Evolutionary conservation across 2,888 invertebrate species (phyloP), one percentile per base, ranked within the genome.

Genomic region (Oscheius onirici): DNA sequence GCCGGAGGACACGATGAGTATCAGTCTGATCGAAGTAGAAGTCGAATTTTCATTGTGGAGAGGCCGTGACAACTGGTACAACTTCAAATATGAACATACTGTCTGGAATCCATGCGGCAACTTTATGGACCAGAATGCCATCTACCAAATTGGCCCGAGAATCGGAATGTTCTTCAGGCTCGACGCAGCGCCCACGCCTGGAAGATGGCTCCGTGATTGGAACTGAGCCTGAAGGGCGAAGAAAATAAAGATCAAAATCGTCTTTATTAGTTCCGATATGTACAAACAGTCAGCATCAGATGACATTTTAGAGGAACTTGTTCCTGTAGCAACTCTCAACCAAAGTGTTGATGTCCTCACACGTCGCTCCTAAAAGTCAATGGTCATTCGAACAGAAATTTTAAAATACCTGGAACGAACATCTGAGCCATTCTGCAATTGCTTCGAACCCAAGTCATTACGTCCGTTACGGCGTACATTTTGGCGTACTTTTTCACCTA

Each of bases 391-490:
- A 34, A 46, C 3, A 46, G 3, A 13, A 5, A 13, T 13, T 22
- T 52, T 24, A 24, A 11, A 2, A 43, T 15, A 60, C 60, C 60
- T 15, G 86, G 86, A 24, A 86, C 76, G 72, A 85, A 86, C 82
- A 84, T 83, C 70, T 86, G 83, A 20, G 86, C 86, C 68, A 86
- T 85, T 6, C 80, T 70, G 69, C 86, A 86, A 71, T 86, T 84
- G 55, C 71, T 74, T 40, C 78, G 75, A 8, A 85, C 86, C 82
- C 84, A 86, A 26, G 71, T 66, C 8, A 71, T 71, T 6, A 85
- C 84, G 58, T 86, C 85, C 40, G 72, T 72, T 8, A 86, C 86
- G 57, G 81, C 82, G 72, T 85, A 86, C 73, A 81, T 76, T 20
- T 73, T 73, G 8, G 86, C 83, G 69, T 86, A 86, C 17, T 79